These are phyloP conservation scores for Cossypha dichroa DNA, from an alignment of 2,797 vertebrate species.

Conservation along the genomic window DNA sequence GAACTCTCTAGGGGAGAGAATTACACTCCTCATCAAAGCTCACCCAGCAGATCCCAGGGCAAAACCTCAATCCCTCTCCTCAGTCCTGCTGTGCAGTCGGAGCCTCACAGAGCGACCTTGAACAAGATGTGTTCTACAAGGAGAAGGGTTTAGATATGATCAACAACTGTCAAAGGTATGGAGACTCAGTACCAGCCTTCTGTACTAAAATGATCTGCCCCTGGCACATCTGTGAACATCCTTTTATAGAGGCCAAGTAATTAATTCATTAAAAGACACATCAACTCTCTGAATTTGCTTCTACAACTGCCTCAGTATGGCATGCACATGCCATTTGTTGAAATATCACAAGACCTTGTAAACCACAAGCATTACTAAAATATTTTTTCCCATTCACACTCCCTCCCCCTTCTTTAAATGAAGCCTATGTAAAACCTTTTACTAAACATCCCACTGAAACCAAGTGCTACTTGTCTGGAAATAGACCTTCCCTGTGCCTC, in stretches of 20 bases:
- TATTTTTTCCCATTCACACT: neutral
- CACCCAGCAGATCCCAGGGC: neutral
- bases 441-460: slow-evolving; percentile 28
- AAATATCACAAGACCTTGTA: neutral
- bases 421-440: neutral
- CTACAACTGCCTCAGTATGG: neutral
- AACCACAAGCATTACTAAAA: slow-evolving; percentile 14
- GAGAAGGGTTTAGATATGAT: neutral
- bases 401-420: neutral
- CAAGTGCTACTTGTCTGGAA: slow-evolving; percentile 6
- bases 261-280: neutral
- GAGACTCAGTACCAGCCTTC: neutral
- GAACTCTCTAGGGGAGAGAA: neutral
- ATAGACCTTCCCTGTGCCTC: neutral
- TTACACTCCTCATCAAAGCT: neutral
- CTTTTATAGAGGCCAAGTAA: neutral
- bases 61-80: neutral
- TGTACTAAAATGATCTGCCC: neutral
- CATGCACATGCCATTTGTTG: neutral
- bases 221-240: neutral
- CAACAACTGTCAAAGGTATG: neutral
- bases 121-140: rapidly evolving
- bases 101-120: neutral
- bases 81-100: rapidly evolving
- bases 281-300: neutral